Percentiles rank a stretch among this genome's conserved stretches.
Evolutionary conservation across 1,140 invertebrate genomes (phyloP).

Genomic region (Parapsyche elsis): DNA sequence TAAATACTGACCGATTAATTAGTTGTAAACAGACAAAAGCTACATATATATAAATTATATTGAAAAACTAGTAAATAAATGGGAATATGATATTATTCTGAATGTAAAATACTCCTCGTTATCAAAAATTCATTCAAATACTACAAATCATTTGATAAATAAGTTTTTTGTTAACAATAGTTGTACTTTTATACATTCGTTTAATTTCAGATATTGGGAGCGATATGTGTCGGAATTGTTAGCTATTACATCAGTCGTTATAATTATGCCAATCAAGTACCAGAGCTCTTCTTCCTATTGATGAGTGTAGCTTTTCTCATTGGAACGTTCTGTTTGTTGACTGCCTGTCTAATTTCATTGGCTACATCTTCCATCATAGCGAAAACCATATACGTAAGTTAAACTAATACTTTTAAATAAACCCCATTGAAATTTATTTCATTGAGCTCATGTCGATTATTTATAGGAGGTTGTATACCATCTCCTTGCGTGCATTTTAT

Average conservation of each 20-base stretch:
- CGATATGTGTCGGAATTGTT: conserved; percentile 76
- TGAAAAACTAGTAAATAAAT: no score
- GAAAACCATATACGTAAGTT: conserved; percentile 88
- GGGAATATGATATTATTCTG: no score
- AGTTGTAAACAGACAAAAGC: no score
- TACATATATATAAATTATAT: no score
- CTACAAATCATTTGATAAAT: no score
- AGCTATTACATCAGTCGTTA: conserved; percentile 70
- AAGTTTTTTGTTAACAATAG: neutral
- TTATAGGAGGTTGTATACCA: conserved; percentile 85
- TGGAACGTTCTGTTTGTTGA: conserved; percentile 77
- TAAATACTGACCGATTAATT: no score
- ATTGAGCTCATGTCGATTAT: conserved; percentile 53
- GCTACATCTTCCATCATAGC: conserved; percentile 82
- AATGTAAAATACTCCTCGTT: no score
- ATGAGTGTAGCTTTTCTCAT: conserved; percentile 80
- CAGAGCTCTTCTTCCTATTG: conserved; percentile 79
- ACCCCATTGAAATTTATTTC: neutral
- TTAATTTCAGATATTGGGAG: conserved; percentile 76
- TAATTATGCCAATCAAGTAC: conserved; percentile 59
- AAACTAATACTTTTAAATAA: conserved; percentile 11
- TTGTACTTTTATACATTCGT: neutral
- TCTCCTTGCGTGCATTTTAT: conserved; percentile 74
- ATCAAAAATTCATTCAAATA: no score
- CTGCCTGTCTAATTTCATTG: conserved; percentile 79